Base-by-base conservation (phyloP, 2,888 invertebrate species). In the Ligdia adustata region DNA sequence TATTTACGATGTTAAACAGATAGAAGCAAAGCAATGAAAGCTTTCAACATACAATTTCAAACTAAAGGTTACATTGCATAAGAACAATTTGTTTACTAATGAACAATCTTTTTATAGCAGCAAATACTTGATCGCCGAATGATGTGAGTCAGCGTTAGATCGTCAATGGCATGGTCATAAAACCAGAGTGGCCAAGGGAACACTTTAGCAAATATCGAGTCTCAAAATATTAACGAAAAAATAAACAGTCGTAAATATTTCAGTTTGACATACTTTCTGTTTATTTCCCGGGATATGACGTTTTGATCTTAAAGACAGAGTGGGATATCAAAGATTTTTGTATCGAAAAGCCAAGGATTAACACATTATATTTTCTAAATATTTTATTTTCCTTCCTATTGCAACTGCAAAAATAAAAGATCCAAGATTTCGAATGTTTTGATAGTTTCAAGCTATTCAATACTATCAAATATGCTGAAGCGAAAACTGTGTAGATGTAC, bases 161-260 rank as follows among this genome's bases (percentile, higher is more conserved):
- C 24, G 29, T 29, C 47, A 48, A 42, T 48, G 38, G 20, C 42
- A 42, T 15, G 26, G 24, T 9, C 28, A 41, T 41, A 37, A 47
- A 40, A 41, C 35, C 41, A 41, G 24, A 47, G 18, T 41, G 35
- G 47, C 40, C 37, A 31, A 47, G 41, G 40, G 40, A 24, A 46
- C 33, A 27, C 32, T 7, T 28, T 15, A 18, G 45, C 47, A 32
- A 18, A 37, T 29, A 40, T 9, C 11, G 24, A 12, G 18, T 29
- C 39, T 18, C 39, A 16, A 12, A 33, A 46, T 16, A 40, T 39
- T 38, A 20, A 15, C 24, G 13, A 31, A 44, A 37, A 37, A 27
- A 27, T 3, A 18, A 2, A n/a, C n/a, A n/a, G 12, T 2, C 12
- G 18, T 27, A 16, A 47, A 32, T 37, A 38, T 39, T 28, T 41